Evolutionary conservation across 2,113 vertebrate genomes (phyloP).

Genomic region (Morphnarchus princeps): DNA sequence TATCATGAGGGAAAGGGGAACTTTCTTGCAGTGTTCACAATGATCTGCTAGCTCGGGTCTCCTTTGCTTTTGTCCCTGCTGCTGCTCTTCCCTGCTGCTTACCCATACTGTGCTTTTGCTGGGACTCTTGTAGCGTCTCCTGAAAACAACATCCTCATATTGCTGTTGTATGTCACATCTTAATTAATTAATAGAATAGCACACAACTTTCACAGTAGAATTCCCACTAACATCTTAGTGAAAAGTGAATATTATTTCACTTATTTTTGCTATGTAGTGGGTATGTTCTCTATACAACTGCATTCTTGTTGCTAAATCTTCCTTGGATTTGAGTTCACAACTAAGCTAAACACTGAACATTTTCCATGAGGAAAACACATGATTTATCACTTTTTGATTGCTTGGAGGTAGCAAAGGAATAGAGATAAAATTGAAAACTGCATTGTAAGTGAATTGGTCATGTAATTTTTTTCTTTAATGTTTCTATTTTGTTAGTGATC

Average conservation of each 20-base stretch:
- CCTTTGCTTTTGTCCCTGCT: background rate
- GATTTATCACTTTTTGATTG: constrained; percentile 30
- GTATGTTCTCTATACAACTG: background rate
- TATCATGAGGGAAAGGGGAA: background rate
- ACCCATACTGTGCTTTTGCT: background rate
- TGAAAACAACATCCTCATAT: background rate
- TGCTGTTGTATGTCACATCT: background rate
- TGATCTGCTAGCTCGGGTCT: background rate
- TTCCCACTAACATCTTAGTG: background rate
- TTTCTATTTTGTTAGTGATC: background rate
- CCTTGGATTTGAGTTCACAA: background rate
- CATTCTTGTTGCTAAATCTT: background rate
- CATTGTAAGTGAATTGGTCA: constrained; percentile 13
- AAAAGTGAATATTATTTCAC: background rate
- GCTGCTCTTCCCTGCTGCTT: background rate
- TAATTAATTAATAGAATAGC: background rate
- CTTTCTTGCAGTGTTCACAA: background rate
- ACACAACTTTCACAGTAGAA: background rate
- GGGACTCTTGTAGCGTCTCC: background rate
- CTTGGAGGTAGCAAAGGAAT: background rate
- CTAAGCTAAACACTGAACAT: background rate
- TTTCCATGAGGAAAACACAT: constrained; percentile 33
- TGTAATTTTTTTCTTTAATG: background rate
- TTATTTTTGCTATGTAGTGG: background rate
- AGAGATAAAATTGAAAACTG: constrained; percentile 23